Evolutionary conservation across 1,140 invertebrate species (phyloP).

Genomic region (Papilio dardanus): DNA sequence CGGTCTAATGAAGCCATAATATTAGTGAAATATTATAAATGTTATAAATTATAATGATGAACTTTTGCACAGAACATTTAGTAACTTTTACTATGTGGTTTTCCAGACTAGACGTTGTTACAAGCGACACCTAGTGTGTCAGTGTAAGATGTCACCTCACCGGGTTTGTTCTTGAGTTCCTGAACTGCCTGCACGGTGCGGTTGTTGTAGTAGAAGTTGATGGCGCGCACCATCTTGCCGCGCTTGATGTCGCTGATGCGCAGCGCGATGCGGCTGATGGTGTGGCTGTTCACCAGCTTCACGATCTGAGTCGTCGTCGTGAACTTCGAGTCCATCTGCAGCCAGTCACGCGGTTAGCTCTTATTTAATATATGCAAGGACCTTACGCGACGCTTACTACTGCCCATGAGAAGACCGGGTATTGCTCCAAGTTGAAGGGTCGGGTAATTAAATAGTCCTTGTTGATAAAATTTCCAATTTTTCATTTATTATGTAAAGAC

Average conservation of each 20-base stretch:
- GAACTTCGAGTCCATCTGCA: conserved; percentile 95
- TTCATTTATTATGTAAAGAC: neutral
- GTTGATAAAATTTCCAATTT: neutral
- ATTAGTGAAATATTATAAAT: too few relatives aligned
- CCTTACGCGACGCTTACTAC: neutral
- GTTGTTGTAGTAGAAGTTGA: conserved; percentile 99
- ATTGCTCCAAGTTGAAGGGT: neutral
- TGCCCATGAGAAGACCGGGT: neutral
- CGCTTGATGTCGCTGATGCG: conserved; percentile 97
- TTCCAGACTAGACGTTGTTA: too few relatives aligned
- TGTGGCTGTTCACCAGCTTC: conserved; percentile 96
- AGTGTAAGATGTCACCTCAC: conserved; percentile 49
- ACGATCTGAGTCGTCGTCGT: conserved; percentile 99
- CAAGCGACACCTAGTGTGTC: too few relatives aligned
- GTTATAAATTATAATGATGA: too few relatives aligned
- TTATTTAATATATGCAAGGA: conserved; percentile 46
- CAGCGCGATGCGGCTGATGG: conserved; percentile 96
- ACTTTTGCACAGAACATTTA: too few relatives aligned
- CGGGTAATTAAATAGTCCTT: too few relatives aligned
- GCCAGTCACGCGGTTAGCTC: conserved; percentile 56
- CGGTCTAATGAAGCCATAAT: too few relatives aligned
- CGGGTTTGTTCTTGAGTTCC: conserved; percentile 97
- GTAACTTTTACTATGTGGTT: too few relatives aligned
- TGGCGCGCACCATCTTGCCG: conserved; percentile 98
- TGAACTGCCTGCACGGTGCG: conserved; percentile 97